These are phyloP conservation scores for Antennarius maculatus DNA, from an alignment of 2,797 vertebrate species.

Conservation along the genomic window DNA sequence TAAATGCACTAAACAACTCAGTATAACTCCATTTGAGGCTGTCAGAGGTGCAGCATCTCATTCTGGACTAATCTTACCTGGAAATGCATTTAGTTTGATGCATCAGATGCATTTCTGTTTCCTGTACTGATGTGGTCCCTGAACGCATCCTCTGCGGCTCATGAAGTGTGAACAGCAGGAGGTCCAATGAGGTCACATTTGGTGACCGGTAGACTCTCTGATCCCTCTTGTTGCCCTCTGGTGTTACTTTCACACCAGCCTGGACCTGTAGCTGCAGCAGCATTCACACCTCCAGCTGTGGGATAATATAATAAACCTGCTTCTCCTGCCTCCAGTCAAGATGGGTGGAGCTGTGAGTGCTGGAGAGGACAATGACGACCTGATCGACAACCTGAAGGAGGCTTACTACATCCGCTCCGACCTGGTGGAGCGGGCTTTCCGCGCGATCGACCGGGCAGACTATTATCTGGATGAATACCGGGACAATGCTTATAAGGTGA, in stretches of 20 bases:
- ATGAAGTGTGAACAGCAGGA: constrained; percentile 16
- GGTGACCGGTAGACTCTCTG: constrained; percentile 18
- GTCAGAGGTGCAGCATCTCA: background rate
- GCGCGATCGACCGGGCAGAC: constrained; percentile 93
- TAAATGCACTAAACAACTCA: no score
- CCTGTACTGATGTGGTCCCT: background rate
- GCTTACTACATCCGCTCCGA: constrained; percentile 95
- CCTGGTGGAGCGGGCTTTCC: constrained; percentile 92
- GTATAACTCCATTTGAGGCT: no score
- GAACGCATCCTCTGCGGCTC: background rate
- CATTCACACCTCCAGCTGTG: constrained; percentile 22
- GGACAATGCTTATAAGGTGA: constrained; percentile 92
- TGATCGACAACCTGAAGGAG: constrained; percentile 97
- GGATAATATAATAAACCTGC: background rate
- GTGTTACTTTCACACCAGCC: constrained; percentile 40
- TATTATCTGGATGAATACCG: constrained; percentile 96
- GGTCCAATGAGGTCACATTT: constrained; percentile 23
- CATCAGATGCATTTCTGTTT: background rate
- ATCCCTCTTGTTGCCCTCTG: constrained; percentile 15
- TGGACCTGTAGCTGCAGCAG: constrained; percentile 7
- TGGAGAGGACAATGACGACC: constrained; percentile 95
- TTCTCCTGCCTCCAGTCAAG: constrained; percentile 54
- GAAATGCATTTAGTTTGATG: background rate
- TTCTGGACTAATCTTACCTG: background rate
- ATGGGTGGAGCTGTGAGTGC: constrained; percentile 98